phyloP scores from a whole-genome alignment of 2,888 invertebrate genomes.

The Limnephilus auricula region DNA sequence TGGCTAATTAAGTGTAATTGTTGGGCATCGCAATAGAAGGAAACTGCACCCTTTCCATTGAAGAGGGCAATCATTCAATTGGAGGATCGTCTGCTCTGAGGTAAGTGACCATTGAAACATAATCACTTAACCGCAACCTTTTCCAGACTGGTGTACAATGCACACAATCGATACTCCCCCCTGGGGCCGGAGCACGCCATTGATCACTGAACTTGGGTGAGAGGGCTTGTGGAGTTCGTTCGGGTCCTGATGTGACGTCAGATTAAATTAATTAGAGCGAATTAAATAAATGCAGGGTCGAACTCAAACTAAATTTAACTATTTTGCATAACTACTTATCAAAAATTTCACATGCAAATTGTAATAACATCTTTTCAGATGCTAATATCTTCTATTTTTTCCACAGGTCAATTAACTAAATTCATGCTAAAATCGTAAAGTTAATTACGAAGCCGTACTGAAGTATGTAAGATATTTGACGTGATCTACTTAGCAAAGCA shows the following conservation, averaged over 20 bases:
- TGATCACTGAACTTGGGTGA: not conserved
- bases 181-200: not conserved
- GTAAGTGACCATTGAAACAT: slow-evolving; percentile 20
- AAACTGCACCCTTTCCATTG: slow-evolving; percentile 31
- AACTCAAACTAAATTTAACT: not conserved
- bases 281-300: not conserved
- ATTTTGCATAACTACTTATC: not conserved
- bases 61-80: slow-evolving; percentile 26
- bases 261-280: not conserved
- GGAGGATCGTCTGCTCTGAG: slow-evolving; percentile 12
- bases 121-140: slow-evolving; percentile 3
- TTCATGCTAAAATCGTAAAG: too few species aligned
- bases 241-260: not conserved
- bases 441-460: too few species aligned
- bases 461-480: too few species aligned
- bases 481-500: too few species aligned
- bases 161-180: not conserved
- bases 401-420: too few species aligned
- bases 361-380: too few species aligned
- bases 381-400: too few species aligned
- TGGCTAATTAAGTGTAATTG: slow-evolving; percentile 36
- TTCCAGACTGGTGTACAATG: slow-evolving; percentile 1
- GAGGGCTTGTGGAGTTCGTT: not conserved
- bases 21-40: slow-evolving; percentile 12
- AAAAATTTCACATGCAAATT: too few species aligned